Conservation (phyloP, 2,888 invertebrate genomes). For the Tupiocoris notatus region DNA sequence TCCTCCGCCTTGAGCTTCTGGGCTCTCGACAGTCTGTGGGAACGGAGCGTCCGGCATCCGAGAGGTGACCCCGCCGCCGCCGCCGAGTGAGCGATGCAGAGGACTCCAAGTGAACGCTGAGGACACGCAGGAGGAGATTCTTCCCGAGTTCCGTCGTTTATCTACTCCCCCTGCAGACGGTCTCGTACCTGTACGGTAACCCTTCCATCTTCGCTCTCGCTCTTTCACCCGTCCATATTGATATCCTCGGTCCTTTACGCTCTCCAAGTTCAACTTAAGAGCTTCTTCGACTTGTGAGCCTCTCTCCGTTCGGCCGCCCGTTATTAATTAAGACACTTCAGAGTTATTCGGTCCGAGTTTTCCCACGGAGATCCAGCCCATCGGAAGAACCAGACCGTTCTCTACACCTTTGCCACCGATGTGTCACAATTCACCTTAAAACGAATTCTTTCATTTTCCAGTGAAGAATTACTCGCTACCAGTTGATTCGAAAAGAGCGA, state of each 20-base stretch:
- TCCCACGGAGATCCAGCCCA: conserved; percentile 37
- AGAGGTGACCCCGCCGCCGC: neutral
- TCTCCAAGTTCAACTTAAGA: no score
- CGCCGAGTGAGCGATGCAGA: neutral
- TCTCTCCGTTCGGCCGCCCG: conserved; percentile 1
- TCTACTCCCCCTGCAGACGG: neutral
- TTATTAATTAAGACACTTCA: conserved; percentile 44
- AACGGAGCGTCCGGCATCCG: conserved; percentile 42
- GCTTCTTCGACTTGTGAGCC: neutral
- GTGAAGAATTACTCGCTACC: no score
- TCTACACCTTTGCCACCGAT: no score
- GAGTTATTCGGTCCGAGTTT: conserved; percentile 41
- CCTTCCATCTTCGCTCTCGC: neutral
- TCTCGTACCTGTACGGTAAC: conserved; percentile 36
- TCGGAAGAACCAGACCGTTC: no score
- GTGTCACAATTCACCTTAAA: neutral
- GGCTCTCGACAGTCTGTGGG: conserved; percentile 25
- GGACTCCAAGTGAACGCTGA: neutral
- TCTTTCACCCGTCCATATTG: neutral
- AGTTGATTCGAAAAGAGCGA: no score
- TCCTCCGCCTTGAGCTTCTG: neutral
- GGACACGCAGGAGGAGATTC: no score
- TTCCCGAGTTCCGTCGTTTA: conserved; percentile 24
- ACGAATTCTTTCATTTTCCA: neutral
- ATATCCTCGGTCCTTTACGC: neutral